Base-by-base conservation (phyloP, 2,888 invertebrate species). In the Lymantria monacha region DNA sequence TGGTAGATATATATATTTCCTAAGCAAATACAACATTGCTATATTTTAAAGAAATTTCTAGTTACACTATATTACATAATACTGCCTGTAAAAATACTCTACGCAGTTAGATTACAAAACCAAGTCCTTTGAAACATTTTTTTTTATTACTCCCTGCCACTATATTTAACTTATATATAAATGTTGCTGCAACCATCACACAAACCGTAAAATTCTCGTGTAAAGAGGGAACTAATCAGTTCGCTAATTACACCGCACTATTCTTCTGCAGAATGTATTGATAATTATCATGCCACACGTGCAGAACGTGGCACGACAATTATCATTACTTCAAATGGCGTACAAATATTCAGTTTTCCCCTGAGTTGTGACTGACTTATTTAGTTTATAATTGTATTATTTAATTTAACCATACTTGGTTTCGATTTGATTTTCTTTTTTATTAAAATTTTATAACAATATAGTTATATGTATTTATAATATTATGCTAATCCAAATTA, bases 281-380 rank as follows among this genome's bases (percentile, higher is more conserved):
- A 63, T 76, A 68, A 71, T 69, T 69, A 53, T 52, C 63, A 66
- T 74, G 71, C 72, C 72, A 57, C 72, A 57, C 51, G 12, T 38
- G 43, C 45, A 36, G 7, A 33, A 33, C 31, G 44, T 83, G 89
- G 87, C 90, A 81, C 83, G 76, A 57, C 75, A 77, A 77, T 79
- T 83, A 90, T 78, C 88, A 85, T 83, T 74, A 68, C 68, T 55
- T 52, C 57, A 60, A 59, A 72, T 75, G 72, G 85, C 82, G 78
- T 70, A 88, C 90, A 89, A 85, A 87, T 91, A 90, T 91, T 89
- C 90, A 86, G 87, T 81, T 74, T 89, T 90, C 90, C 89, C 88
- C 87, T 73, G 61, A 61, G 70, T 70, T 61, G 58, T 67, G 81
- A 81, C 79, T 83, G 83, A 76, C 80, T 63, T 66, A 49, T 58